These are phyloP conservation scores for Pachypanchax playfairii DNA, from an alignment of 2,113 vertebrate genomes.

Conservation along the genomic window DNA sequence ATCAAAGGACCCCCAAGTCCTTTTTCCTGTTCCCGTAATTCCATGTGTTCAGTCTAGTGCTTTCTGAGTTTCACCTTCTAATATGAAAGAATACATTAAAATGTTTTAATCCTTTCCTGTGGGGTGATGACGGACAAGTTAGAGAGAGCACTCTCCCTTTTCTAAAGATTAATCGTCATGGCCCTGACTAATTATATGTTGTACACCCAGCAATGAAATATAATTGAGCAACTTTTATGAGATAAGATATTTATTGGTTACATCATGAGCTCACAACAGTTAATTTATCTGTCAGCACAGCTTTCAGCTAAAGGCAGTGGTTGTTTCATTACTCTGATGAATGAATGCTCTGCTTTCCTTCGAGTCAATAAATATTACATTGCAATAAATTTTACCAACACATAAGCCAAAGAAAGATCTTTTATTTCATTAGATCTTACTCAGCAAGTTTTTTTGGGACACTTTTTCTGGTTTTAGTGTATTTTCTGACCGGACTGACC, in stretches of 20 bases:
- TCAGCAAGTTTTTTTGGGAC: neutral
- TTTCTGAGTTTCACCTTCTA: constrained; percentile 59
- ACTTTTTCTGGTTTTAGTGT: neutral
- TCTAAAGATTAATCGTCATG: constrained; percentile 54
- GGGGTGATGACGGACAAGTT: constrained; percentile 37
- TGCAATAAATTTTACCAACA: neutral
- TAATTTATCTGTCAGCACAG: constrained; percentile 35
- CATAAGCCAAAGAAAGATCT: neutral
- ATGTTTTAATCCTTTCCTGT: constrained; percentile 62
- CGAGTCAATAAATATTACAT: constrained; percentile 8
- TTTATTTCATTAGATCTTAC: constrained; percentile 1
- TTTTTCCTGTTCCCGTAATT: constrained; percentile 64
- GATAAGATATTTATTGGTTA: constrained; percentile 60
- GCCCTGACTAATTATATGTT: constrained; percentile 55
- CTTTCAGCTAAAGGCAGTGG: constrained; percentile 20
- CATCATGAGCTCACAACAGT: constrained; percentile 45
- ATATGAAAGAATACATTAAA: constrained; percentile 66
- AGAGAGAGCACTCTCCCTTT: constrained; percentile 39
- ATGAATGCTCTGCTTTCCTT: constrained; percentile 6
- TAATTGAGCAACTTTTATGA: constrained; percentile 57
- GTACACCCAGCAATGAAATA: constrained; percentile 53
- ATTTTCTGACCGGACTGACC: too few species aligned
- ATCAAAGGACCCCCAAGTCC: constrained; percentile 62
- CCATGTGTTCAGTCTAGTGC: constrained; percentile 59
- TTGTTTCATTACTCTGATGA: constrained; percentile 21